Percentiles rank a stretch among this genome's conserved stretches.
These are phyloP conservation scores for Chrysaora quinquecirrha DNA, from an alignment of 30 jellyfish, hydroid and myxozoan genomes.

Conservation along the genomic window DNA sequence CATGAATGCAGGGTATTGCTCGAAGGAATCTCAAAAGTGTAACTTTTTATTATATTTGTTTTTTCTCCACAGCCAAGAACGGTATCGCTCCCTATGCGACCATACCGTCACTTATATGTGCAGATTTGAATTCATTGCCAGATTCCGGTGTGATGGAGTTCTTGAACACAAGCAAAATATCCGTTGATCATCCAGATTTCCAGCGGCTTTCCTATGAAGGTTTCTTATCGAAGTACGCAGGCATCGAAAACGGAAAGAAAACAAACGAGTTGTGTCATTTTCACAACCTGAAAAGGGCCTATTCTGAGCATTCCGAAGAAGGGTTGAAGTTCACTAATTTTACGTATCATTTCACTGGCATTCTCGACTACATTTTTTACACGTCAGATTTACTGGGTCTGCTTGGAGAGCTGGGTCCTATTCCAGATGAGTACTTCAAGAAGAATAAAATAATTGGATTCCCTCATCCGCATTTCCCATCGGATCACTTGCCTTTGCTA, in stretches of 20 bases:
- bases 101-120: slow-evolving; percentile 84
- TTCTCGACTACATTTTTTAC: slow-evolving; percentile 91
- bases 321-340: slow-evolving; percentile 88
- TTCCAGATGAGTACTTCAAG: slow-evolving; percentile 79
- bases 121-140: slow-evolving; percentile 92
- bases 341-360: slow-evolving; percentile 92
- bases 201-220: slow-evolving; percentile 85
- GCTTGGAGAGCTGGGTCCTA: slow-evolving; percentile 91
- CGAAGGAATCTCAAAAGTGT: no score
- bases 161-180: slow-evolving; percentile 75
- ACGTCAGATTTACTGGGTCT: slow-evolving; percentile 70
- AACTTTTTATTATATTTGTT: no score
- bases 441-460: slow-evolving; percentile 87
- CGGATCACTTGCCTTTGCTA: slow-evolving; percentile 88
- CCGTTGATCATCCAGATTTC: slow-evolving; percentile 88
- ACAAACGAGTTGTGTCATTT: slow-evolving; percentile 79
- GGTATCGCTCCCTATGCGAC: slow-evolving; percentile 50
- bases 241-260: slow-evolving; percentile 72
- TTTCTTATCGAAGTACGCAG: slow-evolving; percentile 80
- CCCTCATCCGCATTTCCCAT: slow-evolving; percentile 98
- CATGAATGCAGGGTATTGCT: no score
- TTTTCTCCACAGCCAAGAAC: slow-evolving; percentile 54
- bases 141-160: slow-evolving; percentile 96
- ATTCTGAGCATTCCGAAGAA: slow-evolving; percentile 68
- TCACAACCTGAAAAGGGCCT: slow-evolving; percentile 76